phyloP scores from a whole-genome alignment of 2,888 invertebrate species.

The Neelides folsomi region DNA sequence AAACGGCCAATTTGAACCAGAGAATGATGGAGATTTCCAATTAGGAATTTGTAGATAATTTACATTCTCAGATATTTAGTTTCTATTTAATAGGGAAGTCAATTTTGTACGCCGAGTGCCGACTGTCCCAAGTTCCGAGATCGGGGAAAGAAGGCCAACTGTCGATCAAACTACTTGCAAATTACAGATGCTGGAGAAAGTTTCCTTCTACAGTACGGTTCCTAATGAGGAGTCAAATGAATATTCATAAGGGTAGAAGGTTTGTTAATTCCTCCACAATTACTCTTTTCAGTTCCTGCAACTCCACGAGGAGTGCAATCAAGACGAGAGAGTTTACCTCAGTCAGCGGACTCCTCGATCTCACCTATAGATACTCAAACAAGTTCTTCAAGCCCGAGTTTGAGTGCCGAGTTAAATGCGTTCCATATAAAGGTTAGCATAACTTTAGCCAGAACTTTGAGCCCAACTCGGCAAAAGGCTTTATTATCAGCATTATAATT shows the following conservation, averaged over 20 bases:
- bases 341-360: slow-evolving; percentile 21
- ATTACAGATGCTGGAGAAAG: slow-evolving; percentile 27
- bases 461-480: neutral
- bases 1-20: too few species aligned
- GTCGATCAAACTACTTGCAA: slow-evolving; percentile 25
- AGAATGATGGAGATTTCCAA: neutral
- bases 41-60: neutral
- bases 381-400: slow-evolving; percentile 12
- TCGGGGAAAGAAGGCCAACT: slow-evolving; percentile 15
- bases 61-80: neutral
- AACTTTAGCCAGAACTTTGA: neutral
- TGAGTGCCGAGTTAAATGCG: slow-evolving; percentile 26
- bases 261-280: neutral
- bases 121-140: slow-evolving; percentile 21
- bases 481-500: neutral
- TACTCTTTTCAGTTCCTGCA: slow-evolving; percentile 20
- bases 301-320: slow-evolving; percentile 5
- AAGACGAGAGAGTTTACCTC: slow-evolving; percentile 15
- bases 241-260: neutral
- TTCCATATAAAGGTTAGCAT: slow-evolving; percentile 22
- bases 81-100: slow-evolving; percentile 17
- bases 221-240: neutral
- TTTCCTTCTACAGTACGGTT: slow-evolving; percentile 23
- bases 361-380: slow-evolving; percentile 20
- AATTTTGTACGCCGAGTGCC: slow-evolving; percentile 26